phyloP scores from a whole-genome alignment of 2,888 invertebrate species.

The Drosophila nr. medialis region DNA sequence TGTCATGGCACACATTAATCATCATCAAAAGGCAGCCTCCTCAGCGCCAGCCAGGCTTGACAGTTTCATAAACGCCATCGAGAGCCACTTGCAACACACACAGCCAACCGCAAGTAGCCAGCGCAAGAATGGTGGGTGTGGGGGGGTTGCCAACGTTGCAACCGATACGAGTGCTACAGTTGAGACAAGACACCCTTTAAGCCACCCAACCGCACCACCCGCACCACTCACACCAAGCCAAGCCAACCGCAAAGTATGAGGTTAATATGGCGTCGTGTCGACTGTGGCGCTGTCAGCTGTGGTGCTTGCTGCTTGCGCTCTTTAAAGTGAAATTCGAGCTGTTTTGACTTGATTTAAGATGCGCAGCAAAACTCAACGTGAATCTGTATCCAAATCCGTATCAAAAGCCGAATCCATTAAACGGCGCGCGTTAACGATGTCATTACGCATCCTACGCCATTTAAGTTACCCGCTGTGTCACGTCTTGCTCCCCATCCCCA shows the following conservation, averaged over 20 bases:
- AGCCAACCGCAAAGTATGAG: slow-evolving; percentile 65
- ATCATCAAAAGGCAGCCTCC: slow-evolving; percentile 62
- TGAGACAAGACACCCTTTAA: not conserved
- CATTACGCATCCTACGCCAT: slow-evolving; percentile 87
- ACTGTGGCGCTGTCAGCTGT: not conserved
- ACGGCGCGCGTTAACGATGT: slow-evolving; percentile 74
- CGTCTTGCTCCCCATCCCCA: slow-evolving; percentile 87
- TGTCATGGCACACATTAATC: slow-evolving; percentile 78
- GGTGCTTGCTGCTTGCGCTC: slow-evolving; percentile 3
- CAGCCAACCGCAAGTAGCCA: slow-evolving; percentile 69
- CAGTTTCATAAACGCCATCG: slow-evolving; percentile 72
- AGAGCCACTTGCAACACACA: slow-evolving; percentile 64
- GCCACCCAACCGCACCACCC: slow-evolving; percentile 10
- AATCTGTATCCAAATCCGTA: slow-evolving; percentile 30
- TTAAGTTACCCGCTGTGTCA: slow-evolving; percentile 36
- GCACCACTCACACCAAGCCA: slow-evolving; percentile 6
- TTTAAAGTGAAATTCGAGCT: slow-evolving; percentile 62
- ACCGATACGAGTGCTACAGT: slow-evolving; percentile 48
- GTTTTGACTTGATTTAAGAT: slow-evolving; percentile 63
- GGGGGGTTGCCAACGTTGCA: slow-evolving; percentile 46
- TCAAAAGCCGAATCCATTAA: slow-evolving; percentile 62
- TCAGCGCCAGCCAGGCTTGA: slow-evolving; percentile 49
- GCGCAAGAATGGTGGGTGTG: slow-evolving; percentile 24
- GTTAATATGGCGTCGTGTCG: slow-evolving; percentile 52
- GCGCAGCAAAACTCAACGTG: slow-evolving; percentile 12